phyloP scores from a whole-genome alignment of 2,888 invertebrate genomes.

The Patella caerulea region DNA sequence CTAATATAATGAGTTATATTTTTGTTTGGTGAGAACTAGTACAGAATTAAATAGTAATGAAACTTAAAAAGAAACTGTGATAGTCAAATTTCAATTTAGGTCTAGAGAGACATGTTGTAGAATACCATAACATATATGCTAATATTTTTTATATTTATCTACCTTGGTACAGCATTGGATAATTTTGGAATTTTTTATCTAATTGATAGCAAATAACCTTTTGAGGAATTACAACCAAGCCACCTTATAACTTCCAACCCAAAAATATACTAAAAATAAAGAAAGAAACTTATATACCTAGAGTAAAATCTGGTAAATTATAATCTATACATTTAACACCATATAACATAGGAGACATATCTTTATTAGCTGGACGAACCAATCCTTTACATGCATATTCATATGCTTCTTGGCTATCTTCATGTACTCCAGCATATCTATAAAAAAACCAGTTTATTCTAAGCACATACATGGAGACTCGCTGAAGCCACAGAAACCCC shows the following conservation, averaged over 20 bases:
- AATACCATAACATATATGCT: too few relatives aligned
- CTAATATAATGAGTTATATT: too few relatives aligned
- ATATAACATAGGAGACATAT: constrained; percentile 84
- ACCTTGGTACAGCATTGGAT: too few relatives aligned
- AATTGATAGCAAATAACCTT: not conserved
- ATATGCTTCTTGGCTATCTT: constrained; percentile 90
- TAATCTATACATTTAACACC: constrained; percentile 88
- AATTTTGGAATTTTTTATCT: not conserved
- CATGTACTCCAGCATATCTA: constrained; percentile 80
- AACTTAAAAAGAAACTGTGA: too few relatives aligned
- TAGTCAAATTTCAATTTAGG: too few relatives aligned
- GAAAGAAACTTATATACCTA: constrained; percentile 77
- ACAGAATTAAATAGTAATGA: too few relatives aligned
- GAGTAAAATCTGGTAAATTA: constrained; percentile 84
- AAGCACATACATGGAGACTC: too few relatives aligned
- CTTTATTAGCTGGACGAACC: constrained; percentile 79
- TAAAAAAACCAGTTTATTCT: constrained; percentile 1
- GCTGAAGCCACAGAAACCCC: too few relatives aligned
- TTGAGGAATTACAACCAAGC: not conserved
- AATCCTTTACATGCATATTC: constrained; percentile 88
- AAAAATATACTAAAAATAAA: not conserved
- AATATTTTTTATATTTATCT: too few relatives aligned
- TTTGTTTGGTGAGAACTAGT: too few relatives aligned
- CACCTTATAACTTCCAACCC: not conserved
- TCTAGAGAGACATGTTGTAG: too few relatives aligned